A percentile compares a stretch with the other conserved stretches of the same genome.
phyloP scores from a whole-genome alignment of 2,888 invertebrate species.

The Drosophila neotestacea region DNA sequence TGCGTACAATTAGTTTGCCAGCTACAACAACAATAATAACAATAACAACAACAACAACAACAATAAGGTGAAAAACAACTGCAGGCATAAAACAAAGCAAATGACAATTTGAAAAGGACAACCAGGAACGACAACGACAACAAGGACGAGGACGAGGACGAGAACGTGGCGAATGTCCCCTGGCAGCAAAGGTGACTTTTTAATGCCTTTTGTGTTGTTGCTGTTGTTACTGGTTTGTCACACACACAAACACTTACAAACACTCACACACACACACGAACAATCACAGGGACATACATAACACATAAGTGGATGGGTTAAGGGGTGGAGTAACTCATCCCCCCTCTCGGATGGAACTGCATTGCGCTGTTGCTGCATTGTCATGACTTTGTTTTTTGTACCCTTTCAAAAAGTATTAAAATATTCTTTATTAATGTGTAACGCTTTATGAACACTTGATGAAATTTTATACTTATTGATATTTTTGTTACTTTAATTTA shows the following conservation, averaged over 20 bases:
- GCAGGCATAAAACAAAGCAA: constrained; percentile 74
- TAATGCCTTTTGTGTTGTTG: constrained; percentile 67
- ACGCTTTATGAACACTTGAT: background rate
- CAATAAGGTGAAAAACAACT: constrained; percentile 51
- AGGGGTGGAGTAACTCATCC: constrained; percentile 18
- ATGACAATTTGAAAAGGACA: constrained; percentile 76
- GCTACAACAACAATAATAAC: constrained; percentile 55
- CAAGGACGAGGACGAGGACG: constrained; percentile 20
- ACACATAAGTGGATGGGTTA: constrained; percentile 51
- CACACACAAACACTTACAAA: constrained; percentile 33
- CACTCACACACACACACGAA: constrained; percentile 25
- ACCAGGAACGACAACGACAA: constrained; percentile 27
- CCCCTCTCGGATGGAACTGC: constrained; percentile 16
- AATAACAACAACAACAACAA: constrained; percentile 41
- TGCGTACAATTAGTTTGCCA: constrained; percentile 78
- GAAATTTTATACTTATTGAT: background rate
- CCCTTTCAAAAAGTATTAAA: background rate
- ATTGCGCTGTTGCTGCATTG: constrained; percentile 41
- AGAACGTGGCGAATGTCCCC: constrained; percentile 47
- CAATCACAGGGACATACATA: constrained; percentile 17
- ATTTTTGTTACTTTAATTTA: too few relatives aligned
- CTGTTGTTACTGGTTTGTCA: constrained; percentile 47
- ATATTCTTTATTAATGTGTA: background rate
- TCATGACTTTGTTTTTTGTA: constrained; percentile 43
- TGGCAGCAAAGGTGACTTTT: constrained; percentile 74